A percentile compares a stretch with the other conserved stretches of the same genome.
Conservation (phyloP, 2,797 vertebrate species). For the Hippocampus kuda region DNA sequence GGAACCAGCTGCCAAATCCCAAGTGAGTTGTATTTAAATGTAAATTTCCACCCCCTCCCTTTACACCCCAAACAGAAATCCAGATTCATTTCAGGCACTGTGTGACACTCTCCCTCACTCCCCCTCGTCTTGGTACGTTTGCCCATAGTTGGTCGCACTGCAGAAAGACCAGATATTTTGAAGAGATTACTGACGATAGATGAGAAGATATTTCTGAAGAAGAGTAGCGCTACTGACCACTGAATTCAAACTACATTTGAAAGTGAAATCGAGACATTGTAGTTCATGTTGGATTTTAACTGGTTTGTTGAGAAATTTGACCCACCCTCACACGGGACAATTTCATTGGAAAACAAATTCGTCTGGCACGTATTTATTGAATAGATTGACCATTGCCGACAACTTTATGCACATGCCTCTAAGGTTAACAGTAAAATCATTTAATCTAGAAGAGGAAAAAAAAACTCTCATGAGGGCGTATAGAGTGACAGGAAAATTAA, state of each 20-base stretch:
- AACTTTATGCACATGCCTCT: too few species aligned
- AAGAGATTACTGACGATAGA: constrained; percentile 31
- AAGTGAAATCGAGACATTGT: neutral
- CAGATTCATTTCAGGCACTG: constrained; percentile 50
- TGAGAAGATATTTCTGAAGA: neutral
- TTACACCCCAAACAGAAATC: constrained; percentile 28
- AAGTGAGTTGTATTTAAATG: constrained; percentile 67
- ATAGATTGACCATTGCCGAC: too few species aligned
- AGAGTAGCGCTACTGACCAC: neutral
- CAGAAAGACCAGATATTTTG: constrained; percentile 51
- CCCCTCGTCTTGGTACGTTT: constrained; percentile 38
- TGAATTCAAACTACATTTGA: neutral
- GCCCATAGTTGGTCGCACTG: constrained; percentile 46
- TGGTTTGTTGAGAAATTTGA: neutral
- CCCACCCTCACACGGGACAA: neutral
- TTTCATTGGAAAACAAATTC: too few species aligned
- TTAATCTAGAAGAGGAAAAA: too few species aligned
- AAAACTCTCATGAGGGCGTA: too few species aligned
- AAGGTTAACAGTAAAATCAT: too few species aligned
- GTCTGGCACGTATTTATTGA: too few species aligned
- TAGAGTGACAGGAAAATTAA: too few species aligned
- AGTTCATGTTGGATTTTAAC: neutral
- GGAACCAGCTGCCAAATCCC: constrained; percentile 63
- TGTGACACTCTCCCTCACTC: constrained; percentile 20
- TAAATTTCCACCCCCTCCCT: constrained; percentile 41